These are phyloP conservation scores for Limnephilus lunatus DNA, from an alignment of 2,888 invertebrate genomes.

Conservation along the genomic window DNA sequence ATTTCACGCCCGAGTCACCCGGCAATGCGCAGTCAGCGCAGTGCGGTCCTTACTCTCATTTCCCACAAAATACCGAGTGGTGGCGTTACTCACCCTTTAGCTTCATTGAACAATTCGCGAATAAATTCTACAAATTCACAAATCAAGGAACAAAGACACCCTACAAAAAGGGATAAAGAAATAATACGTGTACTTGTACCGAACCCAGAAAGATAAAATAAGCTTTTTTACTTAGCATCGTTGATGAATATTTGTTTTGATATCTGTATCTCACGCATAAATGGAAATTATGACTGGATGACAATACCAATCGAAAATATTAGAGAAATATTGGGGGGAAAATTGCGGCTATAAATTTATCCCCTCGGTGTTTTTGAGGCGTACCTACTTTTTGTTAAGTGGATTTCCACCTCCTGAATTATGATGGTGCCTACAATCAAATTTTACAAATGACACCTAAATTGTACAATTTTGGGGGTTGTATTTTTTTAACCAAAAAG, in stretches of 20 bases:
- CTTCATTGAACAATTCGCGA: conserved; percentile 13
- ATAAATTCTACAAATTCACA: conserved; percentile 2
- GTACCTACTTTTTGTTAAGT: neutral
- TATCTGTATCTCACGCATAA: neutral
- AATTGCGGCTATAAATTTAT: neutral
- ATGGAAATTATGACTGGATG: conserved; percentile 21
- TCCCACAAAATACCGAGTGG: conserved; percentile 14
- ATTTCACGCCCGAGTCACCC: neutral
- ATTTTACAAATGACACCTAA: neutral
- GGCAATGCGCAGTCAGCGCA: neutral
- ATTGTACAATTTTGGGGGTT: neutral
- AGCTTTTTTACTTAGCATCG: neutral
- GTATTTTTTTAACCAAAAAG: neutral
- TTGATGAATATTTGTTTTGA: neutral
- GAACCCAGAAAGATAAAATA: neutral
- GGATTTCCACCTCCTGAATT: neutral
- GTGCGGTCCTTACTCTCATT: conserved; percentile 4
- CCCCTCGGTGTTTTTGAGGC: neutral
- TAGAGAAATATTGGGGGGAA: neutral
- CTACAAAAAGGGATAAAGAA: neutral
- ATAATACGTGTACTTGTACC: neutral
- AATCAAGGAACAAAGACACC: neutral
- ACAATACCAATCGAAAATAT: conserved; percentile 26
- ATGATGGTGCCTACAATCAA: neutral
- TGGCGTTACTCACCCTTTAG: conserved; percentile 24